phyloP scores from a whole-genome alignment of 2,797 vertebrate species.

The Dicrostonyx torquatus region DNA sequence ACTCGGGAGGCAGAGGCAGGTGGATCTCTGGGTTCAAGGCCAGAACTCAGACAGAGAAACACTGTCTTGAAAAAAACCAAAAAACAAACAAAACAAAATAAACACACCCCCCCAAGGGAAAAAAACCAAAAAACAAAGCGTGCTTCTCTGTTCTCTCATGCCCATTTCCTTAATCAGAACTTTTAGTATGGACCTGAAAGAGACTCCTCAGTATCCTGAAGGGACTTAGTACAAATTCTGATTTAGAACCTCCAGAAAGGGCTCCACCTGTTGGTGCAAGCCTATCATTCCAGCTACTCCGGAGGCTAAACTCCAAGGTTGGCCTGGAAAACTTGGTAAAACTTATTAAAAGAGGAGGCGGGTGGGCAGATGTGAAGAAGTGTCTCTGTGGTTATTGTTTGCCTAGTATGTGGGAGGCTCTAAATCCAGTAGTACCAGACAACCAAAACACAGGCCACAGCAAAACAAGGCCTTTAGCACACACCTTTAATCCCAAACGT shows the following conservation, averaged over 20 bases:
- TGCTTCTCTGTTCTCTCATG: not conserved
- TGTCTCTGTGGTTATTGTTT: not conserved
- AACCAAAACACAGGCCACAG: not conserved
- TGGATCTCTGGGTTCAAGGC: no score
- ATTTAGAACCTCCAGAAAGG: conserved; percentile 41
- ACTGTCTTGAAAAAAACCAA: no score
- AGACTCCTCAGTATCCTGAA: not conserved
- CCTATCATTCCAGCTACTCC: not conserved
- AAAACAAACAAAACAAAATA: no score
- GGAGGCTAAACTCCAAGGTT: not conserved
- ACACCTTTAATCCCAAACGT: not conserved
- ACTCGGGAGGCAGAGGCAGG: no score
- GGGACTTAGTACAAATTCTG: not conserved
- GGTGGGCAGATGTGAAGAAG: not conserved
- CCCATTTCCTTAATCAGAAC: conserved; percentile 26
- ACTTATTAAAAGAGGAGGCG: not conserved
- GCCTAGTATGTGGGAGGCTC: not conserved
- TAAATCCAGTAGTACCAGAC: not conserved
- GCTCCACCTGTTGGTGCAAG: not conserved
- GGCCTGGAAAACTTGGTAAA: not conserved
- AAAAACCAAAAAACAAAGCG: not conserved
- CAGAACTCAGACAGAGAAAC: no score
- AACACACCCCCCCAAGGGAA: no score
- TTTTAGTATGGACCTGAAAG: conserved; percentile 53
- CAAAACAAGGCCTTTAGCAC: no score